phyloP scores from a whole-genome alignment of 1,140 invertebrate genomes.

The Pachyrhynchus sulphureomaculatus region DNA sequence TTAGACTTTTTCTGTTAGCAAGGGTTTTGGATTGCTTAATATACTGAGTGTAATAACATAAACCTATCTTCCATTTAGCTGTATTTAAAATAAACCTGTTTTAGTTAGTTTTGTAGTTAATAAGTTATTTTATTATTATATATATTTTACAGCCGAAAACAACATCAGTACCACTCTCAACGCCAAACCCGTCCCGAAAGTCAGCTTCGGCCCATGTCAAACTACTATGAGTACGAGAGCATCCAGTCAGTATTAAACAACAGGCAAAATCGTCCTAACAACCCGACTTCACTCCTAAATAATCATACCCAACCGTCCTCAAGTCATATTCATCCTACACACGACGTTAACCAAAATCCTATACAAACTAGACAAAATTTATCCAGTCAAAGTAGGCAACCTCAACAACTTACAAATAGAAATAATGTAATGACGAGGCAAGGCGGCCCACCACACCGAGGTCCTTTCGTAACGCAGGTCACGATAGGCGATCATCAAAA shows the following conservation, averaged over 20 bases:
- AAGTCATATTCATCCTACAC: neutral
- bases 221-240: constrained; percentile 82
- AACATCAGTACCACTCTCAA: constrained; percentile 77
- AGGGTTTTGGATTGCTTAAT: too few relatives aligned
- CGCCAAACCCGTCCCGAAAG: constrained; percentile 65
- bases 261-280: constrained; percentile 25
- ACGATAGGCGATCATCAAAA: constrained; percentile 53
- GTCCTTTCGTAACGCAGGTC: constrained; percentile 62
- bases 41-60: too few relatives aligned
- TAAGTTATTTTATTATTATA: too few relatives aligned
- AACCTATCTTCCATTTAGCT: too few relatives aligned
- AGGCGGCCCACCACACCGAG: constrained; percentile 43
- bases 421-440: constrained; percentile 1
- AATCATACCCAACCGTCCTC: neutral
- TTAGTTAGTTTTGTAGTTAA: too few relatives aligned
- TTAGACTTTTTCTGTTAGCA: too few relatives aligned
- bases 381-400: constrained; percentile 7
- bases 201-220: constrained; percentile 69
- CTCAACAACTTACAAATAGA: constrained; percentile 19
- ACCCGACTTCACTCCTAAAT: constrained; percentile 1
- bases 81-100: too few relatives aligned
- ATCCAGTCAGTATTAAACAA: constrained; percentile 60
- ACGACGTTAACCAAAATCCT: constrained; percentile 15
- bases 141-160: constrained; percentile 58
- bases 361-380: constrained; percentile 10